Percentiles rank a stretch among this genome's conserved stretches.
These are phyloP conservation scores for Harmothoe impar DNA, from an alignment of 2,888 invertebrate genomes.

Conservation along the genomic window DNA sequence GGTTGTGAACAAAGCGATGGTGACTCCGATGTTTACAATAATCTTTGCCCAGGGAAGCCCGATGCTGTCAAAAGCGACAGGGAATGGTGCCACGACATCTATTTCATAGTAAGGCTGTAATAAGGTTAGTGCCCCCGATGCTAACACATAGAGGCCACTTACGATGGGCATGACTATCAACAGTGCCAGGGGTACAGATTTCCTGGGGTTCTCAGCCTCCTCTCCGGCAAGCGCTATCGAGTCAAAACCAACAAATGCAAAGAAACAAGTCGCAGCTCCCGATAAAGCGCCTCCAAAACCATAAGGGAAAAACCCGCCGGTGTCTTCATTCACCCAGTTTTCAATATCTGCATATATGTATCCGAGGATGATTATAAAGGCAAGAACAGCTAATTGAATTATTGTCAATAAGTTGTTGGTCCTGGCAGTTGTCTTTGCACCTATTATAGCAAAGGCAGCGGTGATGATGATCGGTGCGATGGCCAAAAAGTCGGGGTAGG, in stretches of 20 bases:
- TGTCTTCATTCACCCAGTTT: background rate
- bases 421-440: background rate
- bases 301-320: conserved; percentile 1
- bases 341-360: background rate
- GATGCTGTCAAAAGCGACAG: background rate
- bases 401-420: background rate
- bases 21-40: background rate
- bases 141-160: background rate
- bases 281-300: background rate
- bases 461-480: background rate
- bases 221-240: background rate
- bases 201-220: background rate
- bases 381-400: background rate
- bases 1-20: background rate
- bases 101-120: conserved; percentile 11
- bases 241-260: conserved; percentile 38
- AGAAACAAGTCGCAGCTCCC: conserved; percentile 20
- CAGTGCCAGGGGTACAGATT: background rate
- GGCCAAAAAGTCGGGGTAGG: conserved; percentile 15
- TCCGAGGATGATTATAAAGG: background rate
- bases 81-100: background rate
- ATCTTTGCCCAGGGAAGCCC: background rate
- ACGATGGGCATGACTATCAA: background rate
- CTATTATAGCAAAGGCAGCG: background rate
- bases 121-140: background rate